These are phyloP conservation scores for Buathra laborator DNA, from an alignment of 2,888 invertebrate species.

Conservation along the genomic window DNA sequence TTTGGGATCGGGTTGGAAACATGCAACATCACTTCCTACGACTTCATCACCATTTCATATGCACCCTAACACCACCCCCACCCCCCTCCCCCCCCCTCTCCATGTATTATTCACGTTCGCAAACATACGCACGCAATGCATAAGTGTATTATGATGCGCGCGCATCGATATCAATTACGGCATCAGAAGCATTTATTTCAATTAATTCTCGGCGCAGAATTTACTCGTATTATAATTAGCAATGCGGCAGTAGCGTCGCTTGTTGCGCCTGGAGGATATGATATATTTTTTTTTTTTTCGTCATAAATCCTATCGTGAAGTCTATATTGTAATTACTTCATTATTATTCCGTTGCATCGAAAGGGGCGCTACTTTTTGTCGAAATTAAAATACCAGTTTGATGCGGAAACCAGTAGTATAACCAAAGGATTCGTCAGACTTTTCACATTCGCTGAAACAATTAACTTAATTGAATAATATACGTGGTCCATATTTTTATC, in stretches of 20 bases:
- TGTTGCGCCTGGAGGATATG: too few species aligned
- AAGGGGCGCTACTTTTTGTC: too few species aligned
- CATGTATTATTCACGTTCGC: conserved; percentile 1
- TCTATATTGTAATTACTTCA: too few species aligned
- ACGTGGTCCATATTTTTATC: too few species aligned
- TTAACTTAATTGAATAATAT: too few species aligned
- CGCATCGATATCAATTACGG: neutral
- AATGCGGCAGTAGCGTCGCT: neutral
- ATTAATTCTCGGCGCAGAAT: conserved; percentile 20
- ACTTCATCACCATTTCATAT: conserved; percentile 2
- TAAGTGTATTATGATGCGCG: neutral
- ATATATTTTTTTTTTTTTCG: neutral
- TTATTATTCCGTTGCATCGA: too few species aligned
- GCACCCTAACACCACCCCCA: neutral
- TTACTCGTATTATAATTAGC: conserved; percentile 10
- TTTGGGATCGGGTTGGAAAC: conserved; percentile 28
- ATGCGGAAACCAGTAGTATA: too few species aligned
- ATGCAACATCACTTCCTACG: conserved; percentile 6
- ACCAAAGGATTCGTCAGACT: too few species aligned
- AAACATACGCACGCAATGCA: neutral
- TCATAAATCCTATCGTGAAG: too few species aligned
- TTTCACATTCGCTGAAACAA: too few species aligned
- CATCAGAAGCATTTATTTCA: conserved; percentile 3
- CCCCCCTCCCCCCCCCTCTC: neutral
- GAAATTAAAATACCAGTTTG: too few species aligned